Percentiles rank a stretch among this genome's conserved stretches.
These are phyloP conservation scores for Agrochola lychnidis DNA, from an alignment of 2,888 invertebrate genomes.

Conservation along the genomic window DNA sequence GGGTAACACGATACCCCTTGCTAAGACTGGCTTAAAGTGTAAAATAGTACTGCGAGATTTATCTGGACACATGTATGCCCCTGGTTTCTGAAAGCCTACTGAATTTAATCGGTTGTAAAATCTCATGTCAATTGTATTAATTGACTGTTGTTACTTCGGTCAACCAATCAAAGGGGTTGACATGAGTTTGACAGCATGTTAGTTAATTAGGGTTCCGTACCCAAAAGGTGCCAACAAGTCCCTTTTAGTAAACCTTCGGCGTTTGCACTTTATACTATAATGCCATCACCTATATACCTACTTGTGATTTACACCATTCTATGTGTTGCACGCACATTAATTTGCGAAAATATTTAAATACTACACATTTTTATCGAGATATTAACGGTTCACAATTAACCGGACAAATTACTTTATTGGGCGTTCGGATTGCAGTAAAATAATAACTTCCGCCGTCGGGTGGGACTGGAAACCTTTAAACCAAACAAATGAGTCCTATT, in stretches of 20 bases:
- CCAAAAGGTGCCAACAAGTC: conserved; percentile 8
- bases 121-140: neutral
- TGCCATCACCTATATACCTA: neutral
- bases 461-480: conserved; percentile 84
- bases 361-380: conserved; percentile 7
- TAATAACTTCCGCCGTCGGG: conserved; percentile 77
- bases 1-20: neutral
- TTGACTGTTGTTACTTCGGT: conserved; percentile 2
- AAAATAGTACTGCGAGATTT: neutral
- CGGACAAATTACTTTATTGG: conserved; percentile 55
- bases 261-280: neutral
- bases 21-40: neutral
- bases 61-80: neutral
- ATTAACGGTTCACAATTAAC: conserved; percentile 33
- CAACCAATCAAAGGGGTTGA: conserved; percentile 29
- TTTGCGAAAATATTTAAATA: neutral
- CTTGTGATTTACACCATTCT: neutral
- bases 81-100: neutral
- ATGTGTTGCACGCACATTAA: neutral
- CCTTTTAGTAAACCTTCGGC: neutral
- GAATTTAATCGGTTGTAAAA: neutral
- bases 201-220: conserved; percentile 24
- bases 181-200: conserved; percentile 23
- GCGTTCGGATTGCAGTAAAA: conserved; percentile 78
- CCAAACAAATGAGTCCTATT: conserved; percentile 89